A percentile compares a stretch with the other conserved stretches of the same genome.
Conservation (phyloP, 2,113 vertebrate genomes). For the Laticauda laticaudata region DNA sequence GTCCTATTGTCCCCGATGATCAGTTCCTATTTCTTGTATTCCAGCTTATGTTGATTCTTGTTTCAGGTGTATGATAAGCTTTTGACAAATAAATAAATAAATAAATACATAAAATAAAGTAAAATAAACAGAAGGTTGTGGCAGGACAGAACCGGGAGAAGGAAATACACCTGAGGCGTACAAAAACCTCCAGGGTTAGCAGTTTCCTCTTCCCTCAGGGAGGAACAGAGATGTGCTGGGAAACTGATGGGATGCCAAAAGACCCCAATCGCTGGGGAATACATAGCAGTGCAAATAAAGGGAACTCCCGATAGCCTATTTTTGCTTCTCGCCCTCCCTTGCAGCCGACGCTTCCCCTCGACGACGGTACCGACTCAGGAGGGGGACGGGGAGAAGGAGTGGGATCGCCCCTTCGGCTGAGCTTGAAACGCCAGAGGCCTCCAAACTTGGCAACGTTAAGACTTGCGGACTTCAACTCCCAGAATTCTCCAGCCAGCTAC, state of each 20-base stretch:
- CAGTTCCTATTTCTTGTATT: too few relatives aligned
- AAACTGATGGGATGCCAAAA: neutral
- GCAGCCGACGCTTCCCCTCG: neutral
- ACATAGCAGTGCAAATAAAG: neutral
- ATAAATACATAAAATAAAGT: too few relatives aligned
- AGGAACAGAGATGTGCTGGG: neutral
- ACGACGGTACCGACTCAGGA: neutral
- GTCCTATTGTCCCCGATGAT: too few relatives aligned
- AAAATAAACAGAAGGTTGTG: too few relatives aligned
- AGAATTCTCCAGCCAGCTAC: too few relatives aligned
- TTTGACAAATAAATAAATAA: too few relatives aligned
- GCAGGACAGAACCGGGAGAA: neutral
- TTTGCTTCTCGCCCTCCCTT: neutral
- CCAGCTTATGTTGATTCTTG: too few relatives aligned
- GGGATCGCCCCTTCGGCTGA: neutral
- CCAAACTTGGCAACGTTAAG: too few relatives aligned
- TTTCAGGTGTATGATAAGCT: too few relatives aligned
- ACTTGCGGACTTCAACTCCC: too few relatives aligned
- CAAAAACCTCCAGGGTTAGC: neutral
- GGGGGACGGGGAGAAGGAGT: neutral
- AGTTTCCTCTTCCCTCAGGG: neutral
- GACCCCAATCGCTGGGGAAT: neutral
- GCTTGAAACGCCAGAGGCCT: too few relatives aligned
- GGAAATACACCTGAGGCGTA: neutral
- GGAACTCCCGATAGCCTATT: neutral